Base-by-base conservation (phyloP, 2,888 invertebrate genomes). In the Noctuana brunneofusca region DNA sequence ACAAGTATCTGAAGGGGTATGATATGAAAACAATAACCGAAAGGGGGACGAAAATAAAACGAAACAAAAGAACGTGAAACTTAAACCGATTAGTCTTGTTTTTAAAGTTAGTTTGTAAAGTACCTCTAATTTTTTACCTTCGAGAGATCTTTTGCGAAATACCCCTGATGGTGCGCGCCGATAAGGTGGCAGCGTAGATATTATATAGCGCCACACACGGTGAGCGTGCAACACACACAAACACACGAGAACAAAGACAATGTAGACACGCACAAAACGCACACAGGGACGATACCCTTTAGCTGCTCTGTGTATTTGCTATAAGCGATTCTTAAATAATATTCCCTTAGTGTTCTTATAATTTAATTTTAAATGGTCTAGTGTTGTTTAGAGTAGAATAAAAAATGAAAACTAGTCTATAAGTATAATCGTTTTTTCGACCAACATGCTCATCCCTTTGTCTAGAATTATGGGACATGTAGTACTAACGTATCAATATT, bases 71-170 rank as follows among this genome's bases (percentile, higher is more conserved):
- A 81, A 74, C 71, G 78, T 80, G 79, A 78, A 86, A 86, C 79
- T 82, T 72, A 84, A 87, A 84, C 84, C 83, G 86, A 86, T 84
- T 79, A 78, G 75, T 82, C 80, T 83, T 79, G 79, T 82, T 77
- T 60, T 77, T 80, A 74, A 73, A 76, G 76, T 72, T 77, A 81
- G 48, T 79, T 83, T 81, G 80, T 83, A 83, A 80, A 86, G 78
- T 84, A 86, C 81, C 81, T 84, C 82, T 86, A 87, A 79, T 83
- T 94, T 95, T 95, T 96, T 96, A 96, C 96, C 96, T 96, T 96
- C 96, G 95, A 96, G 96, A 95, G 96, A 96, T 96, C 96, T 96
- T 96, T 96, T 96, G 96, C 96, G 96, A 96, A 96, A 96, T 95
- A 96, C 96, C 95, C 96, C 96, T 96, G 92, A 83, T 84, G 90